Percentiles rank a stretch among this genome's conserved stretches.
phyloP scores from a whole-genome alignment of 2,797 vertebrate species.

The Rhabdomys pumilio region DNA sequence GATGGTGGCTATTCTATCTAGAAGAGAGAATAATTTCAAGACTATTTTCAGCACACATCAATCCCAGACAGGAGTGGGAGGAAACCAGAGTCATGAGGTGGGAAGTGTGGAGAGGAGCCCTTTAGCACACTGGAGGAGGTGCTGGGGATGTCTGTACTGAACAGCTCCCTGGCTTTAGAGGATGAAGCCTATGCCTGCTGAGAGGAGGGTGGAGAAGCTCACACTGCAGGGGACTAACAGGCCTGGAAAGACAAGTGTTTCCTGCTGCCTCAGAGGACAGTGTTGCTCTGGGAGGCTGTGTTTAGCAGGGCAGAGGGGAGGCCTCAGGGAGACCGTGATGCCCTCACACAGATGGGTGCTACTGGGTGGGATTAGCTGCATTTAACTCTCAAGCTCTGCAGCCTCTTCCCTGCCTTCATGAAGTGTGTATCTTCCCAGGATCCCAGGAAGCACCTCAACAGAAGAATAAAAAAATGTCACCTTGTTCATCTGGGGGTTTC shows the following conservation, averaged over 20 bases:
- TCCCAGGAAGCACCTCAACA: neutral
- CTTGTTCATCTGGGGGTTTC: neutral
- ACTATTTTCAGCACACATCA: slow-evolving; percentile 62
- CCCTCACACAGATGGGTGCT: rapidly evolving
- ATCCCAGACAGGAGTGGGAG: slow-evolving; percentile 34
- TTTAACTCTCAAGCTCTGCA: neutral
- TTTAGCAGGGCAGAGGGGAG: rapidly evolving
- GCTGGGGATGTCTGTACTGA: neutral
- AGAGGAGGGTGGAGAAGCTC: neutral
- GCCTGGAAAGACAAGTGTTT: neutral
- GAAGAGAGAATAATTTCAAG: slow-evolving; percentile 70
- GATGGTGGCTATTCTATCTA: slow-evolving; percentile 69
- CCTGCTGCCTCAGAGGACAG: neutral
- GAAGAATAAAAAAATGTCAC: neutral
- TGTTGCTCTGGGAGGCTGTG: neutral
- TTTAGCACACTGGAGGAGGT: neutral
- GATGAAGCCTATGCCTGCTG: neutral
- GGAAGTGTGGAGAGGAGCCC: neutral
- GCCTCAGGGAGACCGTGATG: neutral
- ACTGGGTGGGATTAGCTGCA: rapidly evolving
- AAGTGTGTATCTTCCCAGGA: neutral
- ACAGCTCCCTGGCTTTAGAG: neutral
- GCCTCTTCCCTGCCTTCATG: neutral
- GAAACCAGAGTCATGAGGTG: neutral
- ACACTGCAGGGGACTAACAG: neutral